Evolutionary conservation across 92 coral and sea anemone genomes (phyloP), one percentile per base, ranked within the genome.

Genomic region (Chrysogorgia sp.): DNA sequence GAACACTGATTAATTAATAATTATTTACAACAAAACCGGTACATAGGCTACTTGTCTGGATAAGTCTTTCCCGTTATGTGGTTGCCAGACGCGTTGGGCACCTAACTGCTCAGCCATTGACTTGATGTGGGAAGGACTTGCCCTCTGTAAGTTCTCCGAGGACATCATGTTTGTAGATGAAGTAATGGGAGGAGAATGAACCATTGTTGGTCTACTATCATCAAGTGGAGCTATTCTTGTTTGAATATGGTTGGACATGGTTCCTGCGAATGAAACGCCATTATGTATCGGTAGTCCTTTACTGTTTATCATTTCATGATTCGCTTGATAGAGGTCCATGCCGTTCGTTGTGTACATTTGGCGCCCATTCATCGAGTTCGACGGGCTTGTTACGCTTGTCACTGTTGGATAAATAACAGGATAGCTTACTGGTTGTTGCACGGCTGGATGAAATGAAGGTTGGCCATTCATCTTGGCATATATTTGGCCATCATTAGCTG

Each of bases 21-120:
- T 76, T 75, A 76, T 82, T 90, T 93, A 93, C 63, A 89, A 92
- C 84, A 92, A 92, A 86, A 90, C 96, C 97, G 92, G 99, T 70
- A 87, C 99, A 47, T 92, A 96, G 82, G 96, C 93, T 79, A 92
- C 97, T 35, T 90, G 92, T 60, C 97, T 79, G 55, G 99, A 85
- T 32, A 96, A 87, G 81, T 96, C 99, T 87, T 96, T 96, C 24
- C 64, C 58, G 23, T 72, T 56, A 55, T 96, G 99, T 15, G 99
- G 97, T 45, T 96, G 99, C 99, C 99, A 96, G 15, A 96, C 97
- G 28, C 97, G 88, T 41, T 92, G 97, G 74, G 75, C 88, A 80
- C 87, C 77, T 74, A 92, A 79, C 62, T n/a, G n/a, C n/a, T 96
- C 99, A 2, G 97, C 91, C 50, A 90, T 63, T 19, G 92, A 30